Conservation (phyloP, 2,888 invertebrate species). For the Corythucha ciliata region DNA sequence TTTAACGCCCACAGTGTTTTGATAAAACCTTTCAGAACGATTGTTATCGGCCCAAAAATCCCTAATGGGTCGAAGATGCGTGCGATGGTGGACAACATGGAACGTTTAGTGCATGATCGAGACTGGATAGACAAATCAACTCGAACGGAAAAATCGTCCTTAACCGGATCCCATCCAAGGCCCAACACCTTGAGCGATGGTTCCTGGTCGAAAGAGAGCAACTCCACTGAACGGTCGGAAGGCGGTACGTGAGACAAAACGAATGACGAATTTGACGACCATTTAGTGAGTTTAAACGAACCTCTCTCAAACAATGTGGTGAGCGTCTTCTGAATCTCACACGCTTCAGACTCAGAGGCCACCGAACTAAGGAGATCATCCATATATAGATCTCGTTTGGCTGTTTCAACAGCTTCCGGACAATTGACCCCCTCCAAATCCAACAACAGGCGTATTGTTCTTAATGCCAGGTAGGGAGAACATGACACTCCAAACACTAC, state of each 20-base stretch:
- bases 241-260: constrained; percentile 1
- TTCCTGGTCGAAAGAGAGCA: neutral
- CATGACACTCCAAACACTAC: constrained; percentile 1
- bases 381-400: constrained; percentile 2
- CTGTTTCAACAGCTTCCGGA: neutral
- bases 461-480: constrained; percentile 8
- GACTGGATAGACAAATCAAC: too few relatives aligned
- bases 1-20: neutral
- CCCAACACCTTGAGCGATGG: neutral
- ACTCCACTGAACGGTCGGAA: neutral
- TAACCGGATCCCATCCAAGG: neutral
- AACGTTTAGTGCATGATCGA: constrained; percentile 7
- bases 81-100: constrained; percentile 1
- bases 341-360: constrained; percentile 4
- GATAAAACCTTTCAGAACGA: neutral
- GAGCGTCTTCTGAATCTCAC: constrained; percentile 1
- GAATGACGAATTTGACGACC: constrained; percentile 5
- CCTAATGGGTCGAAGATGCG: constrained; percentile 13
- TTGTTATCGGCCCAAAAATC: neutral
- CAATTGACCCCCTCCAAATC: neutral
- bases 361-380: constrained; percentile 19
- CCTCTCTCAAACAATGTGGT: constrained; percentile 9
- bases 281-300: constrained; percentile 19
- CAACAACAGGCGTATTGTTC: neutral
- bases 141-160: neutral